Conservation (phyloP, 1,140 invertebrate species). For the Branchinecta lindahli region DNA sequence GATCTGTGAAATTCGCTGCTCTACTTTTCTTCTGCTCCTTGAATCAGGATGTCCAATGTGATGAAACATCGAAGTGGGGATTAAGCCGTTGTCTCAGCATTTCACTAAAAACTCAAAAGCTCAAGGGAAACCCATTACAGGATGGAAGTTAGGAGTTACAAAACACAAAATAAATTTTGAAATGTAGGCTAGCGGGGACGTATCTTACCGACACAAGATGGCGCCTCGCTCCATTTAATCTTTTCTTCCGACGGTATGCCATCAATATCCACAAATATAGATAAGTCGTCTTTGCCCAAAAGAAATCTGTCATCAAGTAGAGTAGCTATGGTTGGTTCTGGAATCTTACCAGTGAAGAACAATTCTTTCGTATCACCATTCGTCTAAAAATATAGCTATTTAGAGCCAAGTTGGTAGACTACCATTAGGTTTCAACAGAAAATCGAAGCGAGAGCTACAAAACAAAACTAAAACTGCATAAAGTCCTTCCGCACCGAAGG, state of each 20-base stretch:
- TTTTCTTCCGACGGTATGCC: constrained; percentile 49
- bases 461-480: constrained; percentile 17
- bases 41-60: too few relatives aligned
- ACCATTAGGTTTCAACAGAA: constrained; percentile 19
- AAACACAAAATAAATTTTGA: too few relatives aligned
- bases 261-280: constrained; percentile 57
- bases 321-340: constrained; percentile 64
- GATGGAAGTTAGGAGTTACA: too few relatives aligned
- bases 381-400: constrained; percentile 23
- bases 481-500: too few relatives aligned
- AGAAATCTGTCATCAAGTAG: constrained; percentile 55
- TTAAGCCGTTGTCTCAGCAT: too few relatives aligned
- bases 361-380: constrained; percentile 53
- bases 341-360: constrained; percentile 64
- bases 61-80: too few relatives aligned
- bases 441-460: constrained; percentile 18
- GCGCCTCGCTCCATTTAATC: constrained; percentile 68
- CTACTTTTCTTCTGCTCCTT: too few relatives aligned
- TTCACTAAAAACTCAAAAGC: too few relatives aligned
- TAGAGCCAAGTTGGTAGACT: too few relatives aligned
- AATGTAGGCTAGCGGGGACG: too few relatives aligned
- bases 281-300: constrained; percentile 64
- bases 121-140: too few relatives aligned
- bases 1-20: too few relatives aligned
- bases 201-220: constrained; percentile 46